Conservation (phyloP, 2,113 vertebrate species). For the Ploceus nigricollis region DNA sequence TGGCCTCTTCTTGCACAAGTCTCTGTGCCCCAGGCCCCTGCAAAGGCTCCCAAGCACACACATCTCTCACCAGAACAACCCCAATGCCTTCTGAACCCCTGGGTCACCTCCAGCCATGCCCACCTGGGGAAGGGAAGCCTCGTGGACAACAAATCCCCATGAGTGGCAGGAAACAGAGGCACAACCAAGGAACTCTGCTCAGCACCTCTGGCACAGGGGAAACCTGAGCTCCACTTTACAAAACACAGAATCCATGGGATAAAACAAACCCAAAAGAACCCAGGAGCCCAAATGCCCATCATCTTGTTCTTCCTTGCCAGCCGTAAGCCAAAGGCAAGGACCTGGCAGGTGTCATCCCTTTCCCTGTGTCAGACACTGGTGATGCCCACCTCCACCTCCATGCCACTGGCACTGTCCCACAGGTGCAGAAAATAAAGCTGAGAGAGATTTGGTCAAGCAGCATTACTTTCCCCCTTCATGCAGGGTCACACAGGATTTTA, state of each 20-base stretch:
- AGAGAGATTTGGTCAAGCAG: background rate
- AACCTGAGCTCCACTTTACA: background rate
- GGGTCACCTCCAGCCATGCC: fast-evolving
- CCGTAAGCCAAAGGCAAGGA: background rate
- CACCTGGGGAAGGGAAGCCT: background rate
- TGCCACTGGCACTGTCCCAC: background rate
- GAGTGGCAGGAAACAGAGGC: background rate
- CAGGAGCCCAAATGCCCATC: background rate
- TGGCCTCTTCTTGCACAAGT: background rate
- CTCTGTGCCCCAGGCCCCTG: background rate
- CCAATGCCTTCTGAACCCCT: background rate
- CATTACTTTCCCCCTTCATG: background rate
- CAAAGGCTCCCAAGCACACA: background rate
- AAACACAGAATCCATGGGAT: background rate
- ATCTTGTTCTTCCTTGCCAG: no score
- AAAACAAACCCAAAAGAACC: background rate
- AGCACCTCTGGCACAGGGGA: background rate
- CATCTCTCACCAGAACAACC: background rate
- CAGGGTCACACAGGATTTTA: fast-evolving
- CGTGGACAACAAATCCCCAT: background rate
- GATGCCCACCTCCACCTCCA: background rate
- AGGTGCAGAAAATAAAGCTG: background rate
- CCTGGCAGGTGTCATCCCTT: background rate
- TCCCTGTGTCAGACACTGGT: background rate
- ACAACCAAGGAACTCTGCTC: no score